A percentile compares a stretch with the other conserved stretches of the same genome.
Evolutionary conservation across 2,797 vertebrate genomes (phyloP).

Genomic region (Nyctalus aviator): DNA sequence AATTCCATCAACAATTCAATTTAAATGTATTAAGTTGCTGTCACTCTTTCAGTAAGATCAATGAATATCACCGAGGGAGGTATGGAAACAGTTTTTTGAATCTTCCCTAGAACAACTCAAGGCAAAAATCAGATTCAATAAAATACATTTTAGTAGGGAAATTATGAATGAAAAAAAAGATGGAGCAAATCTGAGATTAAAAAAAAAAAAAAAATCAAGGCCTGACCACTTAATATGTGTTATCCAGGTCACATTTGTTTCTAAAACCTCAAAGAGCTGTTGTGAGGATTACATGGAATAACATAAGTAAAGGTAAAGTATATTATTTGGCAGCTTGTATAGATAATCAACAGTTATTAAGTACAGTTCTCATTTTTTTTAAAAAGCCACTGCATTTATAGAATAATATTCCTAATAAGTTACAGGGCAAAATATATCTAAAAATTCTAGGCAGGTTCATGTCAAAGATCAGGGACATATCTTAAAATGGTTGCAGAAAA

Average conservation of each 20-base stretch:
- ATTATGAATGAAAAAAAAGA: slow-evolving; percentile 33
- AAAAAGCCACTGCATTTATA: neutral
- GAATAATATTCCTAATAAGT: neutral
- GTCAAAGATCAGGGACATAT: slow-evolving; percentile 19
- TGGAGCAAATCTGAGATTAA: neutral
- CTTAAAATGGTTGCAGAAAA: neutral
- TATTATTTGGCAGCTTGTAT: neutral
- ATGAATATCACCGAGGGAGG: slow-evolving; percentile 40
- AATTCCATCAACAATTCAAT: slow-evolving; percentile 68
- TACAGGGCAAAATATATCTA: slow-evolving; percentile 21
- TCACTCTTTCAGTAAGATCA: slow-evolving; percentile 69
- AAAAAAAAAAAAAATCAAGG: neutral
- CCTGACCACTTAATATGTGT: neutral
- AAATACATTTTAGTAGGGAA: slow-evolving; percentile 24
- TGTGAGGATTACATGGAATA: neutral
- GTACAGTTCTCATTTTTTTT: neutral
- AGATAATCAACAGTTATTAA: slow-evolving; percentile 19
- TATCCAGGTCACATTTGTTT: neutral
- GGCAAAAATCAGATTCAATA: slow-evolving; percentile 42
- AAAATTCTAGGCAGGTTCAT: slow-evolving; percentile 46
- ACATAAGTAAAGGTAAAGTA: neutral
- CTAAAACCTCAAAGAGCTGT: neutral
- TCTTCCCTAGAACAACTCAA: slow-evolving; percentile 29
- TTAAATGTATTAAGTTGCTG: slow-evolving; percentile 73
- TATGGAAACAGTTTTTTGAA: slow-evolving; percentile 20